Conservation (phyloP, 2,888 invertebrate species). For the Pecten maximus region DNA sequence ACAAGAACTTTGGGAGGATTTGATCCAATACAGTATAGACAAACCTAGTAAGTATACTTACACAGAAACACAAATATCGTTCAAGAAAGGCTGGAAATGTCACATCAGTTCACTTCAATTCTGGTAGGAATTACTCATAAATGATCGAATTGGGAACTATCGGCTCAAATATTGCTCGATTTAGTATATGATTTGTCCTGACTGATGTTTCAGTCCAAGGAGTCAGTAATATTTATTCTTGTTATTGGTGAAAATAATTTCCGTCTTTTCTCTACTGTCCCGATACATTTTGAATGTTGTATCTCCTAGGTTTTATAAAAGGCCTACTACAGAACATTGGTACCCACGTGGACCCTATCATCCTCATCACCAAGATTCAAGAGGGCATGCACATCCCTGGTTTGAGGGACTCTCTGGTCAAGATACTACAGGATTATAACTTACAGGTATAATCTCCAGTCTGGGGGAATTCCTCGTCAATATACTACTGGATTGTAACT, state of each 20-base stretch:
- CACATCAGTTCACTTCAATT: too few species aligned
- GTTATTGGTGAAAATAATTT: too few species aligned
- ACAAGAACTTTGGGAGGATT: constrained; percentile 93
- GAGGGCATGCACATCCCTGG: constrained; percentile 93
- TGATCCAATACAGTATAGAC: constrained; percentile 93
- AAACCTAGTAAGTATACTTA: constrained; percentile 87
- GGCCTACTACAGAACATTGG: constrained; percentile 89
- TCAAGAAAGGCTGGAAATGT: too few species aligned
- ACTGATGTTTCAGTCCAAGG: too few species aligned
- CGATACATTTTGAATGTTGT: too few species aligned
- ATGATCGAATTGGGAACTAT: too few species aligned
- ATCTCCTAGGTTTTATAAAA: constrained; percentile 86
- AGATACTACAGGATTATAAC: constrained; percentile 97
- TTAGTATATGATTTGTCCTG: too few species aligned
- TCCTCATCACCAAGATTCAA: constrained; percentile 91
- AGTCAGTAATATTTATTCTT: too few species aligned
- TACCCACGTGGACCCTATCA: constrained; percentile 92
- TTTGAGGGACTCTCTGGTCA: constrained; percentile 93
- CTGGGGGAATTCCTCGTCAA: constrained; percentile 93
- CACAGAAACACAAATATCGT: neutral
- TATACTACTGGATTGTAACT: constrained; percentile 96
- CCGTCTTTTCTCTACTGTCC: too few species aligned
- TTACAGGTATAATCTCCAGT: constrained; percentile 86
- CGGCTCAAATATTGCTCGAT: too few species aligned
- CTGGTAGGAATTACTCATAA: too few species aligned